Percentiles rank a stretch among this genome's conserved stretches.
phyloP scores from a whole-genome alignment of 2,797 vertebrate species.

The Melanotaenia boesemani region DNA sequence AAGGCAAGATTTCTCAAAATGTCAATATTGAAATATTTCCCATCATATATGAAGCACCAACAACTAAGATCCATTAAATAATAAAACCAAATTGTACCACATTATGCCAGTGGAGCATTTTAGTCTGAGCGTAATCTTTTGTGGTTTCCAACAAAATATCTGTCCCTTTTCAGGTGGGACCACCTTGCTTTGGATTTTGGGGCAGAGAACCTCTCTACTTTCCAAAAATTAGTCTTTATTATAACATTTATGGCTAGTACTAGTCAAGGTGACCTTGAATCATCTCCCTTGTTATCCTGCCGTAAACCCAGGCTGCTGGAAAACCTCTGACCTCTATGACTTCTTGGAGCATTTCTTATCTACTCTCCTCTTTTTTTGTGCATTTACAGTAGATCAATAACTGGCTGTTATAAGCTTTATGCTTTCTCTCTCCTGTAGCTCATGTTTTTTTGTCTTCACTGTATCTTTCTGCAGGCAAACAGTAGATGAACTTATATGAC shows the following conservation, averaged over 20 bases:
- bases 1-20: neutral
- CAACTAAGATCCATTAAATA: neutral
- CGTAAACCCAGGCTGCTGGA: neutral
- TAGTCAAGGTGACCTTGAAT: neutral
- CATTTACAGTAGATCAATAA: neutral
- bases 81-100: neutral
- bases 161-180: no score
- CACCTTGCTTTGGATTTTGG: neutral
- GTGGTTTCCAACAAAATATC: neutral
- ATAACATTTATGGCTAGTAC: neutral
- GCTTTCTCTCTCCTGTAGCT: neutral
- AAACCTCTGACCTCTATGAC: neutral
- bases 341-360: neutral
- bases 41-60: neutral
- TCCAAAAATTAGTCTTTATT: neutral
- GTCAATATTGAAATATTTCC: neutral
- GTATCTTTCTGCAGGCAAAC: neutral
- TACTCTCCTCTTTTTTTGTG: no score
- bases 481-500: neutral
- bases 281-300: neutral
- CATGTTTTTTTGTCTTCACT: neutral
- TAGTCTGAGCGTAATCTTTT: neutral
- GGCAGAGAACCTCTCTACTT: neutral
- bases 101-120: neutral
- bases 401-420: neutral